Evolutionary conservation across 1,140 invertebrate species (phyloP).

Genomic region (Ericerus pela): DNA sequence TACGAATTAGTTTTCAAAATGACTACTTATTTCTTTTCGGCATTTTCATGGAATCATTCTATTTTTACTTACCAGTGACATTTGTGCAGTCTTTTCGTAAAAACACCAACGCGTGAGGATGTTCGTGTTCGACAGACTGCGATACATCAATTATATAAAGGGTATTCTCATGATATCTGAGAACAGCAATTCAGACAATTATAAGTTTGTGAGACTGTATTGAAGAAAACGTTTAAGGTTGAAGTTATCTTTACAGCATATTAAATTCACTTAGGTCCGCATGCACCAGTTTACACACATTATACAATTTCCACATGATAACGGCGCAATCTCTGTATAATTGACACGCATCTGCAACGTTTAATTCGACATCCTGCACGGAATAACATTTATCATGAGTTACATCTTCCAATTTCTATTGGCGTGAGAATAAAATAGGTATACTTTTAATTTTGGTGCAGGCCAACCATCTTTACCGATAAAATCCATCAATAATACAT

Average conservation of each 20-base stretch:
- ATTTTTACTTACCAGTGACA: conserved; percentile 43
- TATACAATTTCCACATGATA: conserved; percentile 85
- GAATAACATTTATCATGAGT: background rate
- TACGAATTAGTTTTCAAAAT: too few relatives aligned
- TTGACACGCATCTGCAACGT: conserved; percentile 46
- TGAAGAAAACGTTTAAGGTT: conserved; percentile 9
- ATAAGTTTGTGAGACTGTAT: too few relatives aligned
- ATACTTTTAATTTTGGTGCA: conserved; percentile 62
- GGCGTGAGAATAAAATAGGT: background rate
- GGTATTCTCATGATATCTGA: conserved; percentile 47
- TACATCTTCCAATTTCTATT: background rate
- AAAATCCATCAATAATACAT: conserved; percentile 91
- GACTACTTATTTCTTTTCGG: too few relatives aligned
- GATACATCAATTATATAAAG: conserved; percentile 93
- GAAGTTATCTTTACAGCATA: conserved; percentile 44
- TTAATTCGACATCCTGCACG: conserved; percentile 45
- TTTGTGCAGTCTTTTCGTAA: conserved; percentile 89
- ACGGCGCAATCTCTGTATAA: conserved; percentile 80
- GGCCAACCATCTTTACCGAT: conserved; percentile 83
- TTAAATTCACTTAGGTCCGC: conserved; percentile 97
- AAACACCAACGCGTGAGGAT: conserved; percentile 88
- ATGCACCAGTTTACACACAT: conserved; percentile 85
- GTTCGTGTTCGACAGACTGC: conserved; percentile 95
- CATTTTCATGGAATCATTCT: background rate
- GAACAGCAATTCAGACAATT: background rate